Base-by-base conservation (phyloP, 1,140 invertebrate species). In the Steinernema khuongi region DNA sequence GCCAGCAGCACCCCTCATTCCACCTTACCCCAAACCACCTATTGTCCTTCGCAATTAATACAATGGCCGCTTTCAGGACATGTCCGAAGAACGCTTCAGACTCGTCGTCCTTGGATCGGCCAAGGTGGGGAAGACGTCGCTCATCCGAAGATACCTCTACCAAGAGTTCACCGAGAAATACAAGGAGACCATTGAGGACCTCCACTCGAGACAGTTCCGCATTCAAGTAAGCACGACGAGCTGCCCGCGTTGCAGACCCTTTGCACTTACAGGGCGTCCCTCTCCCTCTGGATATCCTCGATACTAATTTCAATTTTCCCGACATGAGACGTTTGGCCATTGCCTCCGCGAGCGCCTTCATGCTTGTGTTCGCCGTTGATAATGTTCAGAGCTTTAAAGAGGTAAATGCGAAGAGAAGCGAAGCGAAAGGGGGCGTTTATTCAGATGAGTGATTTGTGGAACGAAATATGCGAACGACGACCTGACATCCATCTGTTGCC, bases 261-360 rank as follows among this genome's bases (percentile, higher is more conserved):
- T 14, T 41, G 11, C 22, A 30, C 66, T 43, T 81, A 70, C 67
- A 80, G 77, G 80, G 77, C 32, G 70, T 80, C 31, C 73, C 70
- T 31, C 50, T 81, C 74, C 80, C 86, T 71, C 92, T 94, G 41
- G 92, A 94, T 83, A 91, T 94, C 60, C 83, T 94, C 79, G 93
- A 94, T 85, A 95, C 93, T 31, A 91, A 93, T 83, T 89, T 92
- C 83, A 91, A 93, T 85, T 94, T 93, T 85, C 92, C 92, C 19
- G 92, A 92, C 30, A 93, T 93, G 92, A 72, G 86, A 73, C 88
- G 92, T 67, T 87, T 95, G 29, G 93, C 91, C 78, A 93, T 95
- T 79, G 91, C 93, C 0, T 94, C 92, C 1, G 93, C 92, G 1
- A 91, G 93, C 85, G 93, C 92, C 7, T 95, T 95, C 83, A 89